A percentile compares a stretch with the other conserved stretches of the same genome.
Conservation (phyloP, 1,140 invertebrate species). For the Drosophila hydei region DNA sequence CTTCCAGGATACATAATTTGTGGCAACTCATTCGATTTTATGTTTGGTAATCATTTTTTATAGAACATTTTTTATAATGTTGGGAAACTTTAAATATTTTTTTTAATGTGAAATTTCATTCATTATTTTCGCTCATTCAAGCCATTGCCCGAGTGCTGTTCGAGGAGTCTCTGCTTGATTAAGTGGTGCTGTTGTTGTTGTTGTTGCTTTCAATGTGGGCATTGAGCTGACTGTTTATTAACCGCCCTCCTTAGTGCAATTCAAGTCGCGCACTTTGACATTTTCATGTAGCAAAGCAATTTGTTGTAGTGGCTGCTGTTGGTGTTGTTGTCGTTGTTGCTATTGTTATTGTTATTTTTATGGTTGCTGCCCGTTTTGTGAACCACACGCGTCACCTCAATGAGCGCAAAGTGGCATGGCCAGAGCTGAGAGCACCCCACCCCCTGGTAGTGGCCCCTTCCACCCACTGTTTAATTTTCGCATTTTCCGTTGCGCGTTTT, state of each 20-base stretch:
- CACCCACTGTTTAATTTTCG: slow-evolving; percentile 73
- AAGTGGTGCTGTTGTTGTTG: slow-evolving; percentile 53
- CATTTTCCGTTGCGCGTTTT: slow-evolving; percentile 80
- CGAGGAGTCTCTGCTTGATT: slow-evolving; percentile 58
- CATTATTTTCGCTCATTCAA: slow-evolving; percentile 19
- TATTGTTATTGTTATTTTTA: slow-evolving; percentile 50
- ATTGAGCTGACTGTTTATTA: slow-evolving; percentile 55
- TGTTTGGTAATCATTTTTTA: neutral
- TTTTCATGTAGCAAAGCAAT: slow-evolving; percentile 71
- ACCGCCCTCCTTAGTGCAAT: slow-evolving; percentile 45
- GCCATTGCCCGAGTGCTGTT: slow-evolving; percentile 38
- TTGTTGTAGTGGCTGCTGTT: slow-evolving; percentile 68
- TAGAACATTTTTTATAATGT: neutral
- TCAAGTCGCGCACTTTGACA: slow-evolving; percentile 56
- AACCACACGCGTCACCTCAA: slow-evolving; percentile 69
- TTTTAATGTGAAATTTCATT: slow-evolving; percentile 16
- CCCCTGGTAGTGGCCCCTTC: neutral
- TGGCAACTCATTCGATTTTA: too few species aligned
- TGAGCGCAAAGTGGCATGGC: slow-evolving; percentile 66
- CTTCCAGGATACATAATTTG: too few species aligned
- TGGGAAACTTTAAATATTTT: neutral
- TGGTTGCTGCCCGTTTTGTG: slow-evolving; percentile 45
- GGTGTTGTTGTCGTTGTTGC: slow-evolving; percentile 35
- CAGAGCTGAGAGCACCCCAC: neutral
- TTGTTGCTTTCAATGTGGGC: slow-evolving; percentile 43